Conservation (phyloP, 2,888 invertebrate genomes). For the Belgica antarctica region DNA sequence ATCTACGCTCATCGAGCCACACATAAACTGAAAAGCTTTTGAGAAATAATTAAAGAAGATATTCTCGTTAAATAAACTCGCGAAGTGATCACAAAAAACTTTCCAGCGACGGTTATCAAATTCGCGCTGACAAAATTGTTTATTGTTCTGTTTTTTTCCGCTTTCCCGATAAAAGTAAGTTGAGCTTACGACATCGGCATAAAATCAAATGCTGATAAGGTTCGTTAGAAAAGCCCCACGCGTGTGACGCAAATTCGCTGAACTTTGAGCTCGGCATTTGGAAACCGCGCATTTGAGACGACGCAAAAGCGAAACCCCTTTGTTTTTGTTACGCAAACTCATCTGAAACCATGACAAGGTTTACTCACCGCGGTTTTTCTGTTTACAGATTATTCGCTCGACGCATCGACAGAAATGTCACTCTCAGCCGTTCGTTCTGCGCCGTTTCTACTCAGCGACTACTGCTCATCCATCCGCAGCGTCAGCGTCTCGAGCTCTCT, state of each 20-base stretch:
- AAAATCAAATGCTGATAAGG: not conserved
- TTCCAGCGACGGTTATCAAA: no score
- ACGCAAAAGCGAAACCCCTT: no score
- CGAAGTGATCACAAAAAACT: not conserved
- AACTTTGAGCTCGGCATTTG: slow-evolving; percentile 1
- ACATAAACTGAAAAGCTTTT: not conserved
- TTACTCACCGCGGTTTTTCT: not conserved
- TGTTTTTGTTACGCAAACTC: slow-evolving; percentile 27
- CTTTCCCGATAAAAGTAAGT: slow-evolving; percentile 7
- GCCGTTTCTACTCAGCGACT: slow-evolving; percentile 32
- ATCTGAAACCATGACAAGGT: not conserved
- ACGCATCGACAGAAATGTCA: slow-evolving; percentile 27
- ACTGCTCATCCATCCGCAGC: slow-evolving; percentile 47
- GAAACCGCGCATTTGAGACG: slow-evolving; percentile 7
- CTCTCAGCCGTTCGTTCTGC: slow-evolving; percentile 7
- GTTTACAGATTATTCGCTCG: not conserved
- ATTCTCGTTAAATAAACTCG: not conserved
- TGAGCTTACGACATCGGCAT: no score
- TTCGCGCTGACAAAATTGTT: no score
- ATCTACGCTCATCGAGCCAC: not conserved
- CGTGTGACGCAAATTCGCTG: not conserved
- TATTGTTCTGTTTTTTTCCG: not conserved
- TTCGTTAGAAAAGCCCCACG: not conserved
- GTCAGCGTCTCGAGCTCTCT: slow-evolving; percentile 54
- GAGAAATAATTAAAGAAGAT: not conserved